Conservation (phyloP, 2,888 invertebrate species). For the Diarsia dahlii region DNA sequence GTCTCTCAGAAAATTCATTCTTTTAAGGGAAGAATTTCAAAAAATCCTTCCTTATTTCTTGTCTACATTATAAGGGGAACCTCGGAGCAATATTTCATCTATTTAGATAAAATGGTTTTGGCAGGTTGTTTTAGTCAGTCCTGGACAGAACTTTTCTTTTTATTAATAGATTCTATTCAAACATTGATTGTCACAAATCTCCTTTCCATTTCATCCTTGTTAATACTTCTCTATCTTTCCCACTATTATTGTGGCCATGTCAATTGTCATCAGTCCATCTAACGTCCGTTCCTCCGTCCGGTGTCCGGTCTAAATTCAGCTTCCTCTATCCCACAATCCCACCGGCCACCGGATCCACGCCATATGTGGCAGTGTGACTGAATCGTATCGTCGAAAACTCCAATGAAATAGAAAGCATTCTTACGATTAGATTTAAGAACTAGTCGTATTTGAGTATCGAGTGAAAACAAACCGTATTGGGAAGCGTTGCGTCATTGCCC, state of each 20-base stretch:
- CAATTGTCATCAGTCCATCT: constrained; percentile 19
- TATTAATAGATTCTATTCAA: too few species aligned
- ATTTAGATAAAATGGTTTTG: too few species aligned
- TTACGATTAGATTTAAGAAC: constrained; percentile 48
- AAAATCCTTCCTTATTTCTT: too few species aligned
- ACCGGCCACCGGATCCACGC: constrained; percentile 40
- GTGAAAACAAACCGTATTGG: constrained; percentile 59
- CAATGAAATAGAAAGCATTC: constrained; percentile 61
- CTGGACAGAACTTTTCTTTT: too few species aligned
- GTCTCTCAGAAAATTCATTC: too few species aligned
- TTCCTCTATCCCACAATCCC: constrained; percentile 23
- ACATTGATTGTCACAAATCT: not conserved
- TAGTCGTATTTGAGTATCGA: constrained; percentile 58
- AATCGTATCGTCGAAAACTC: constrained; percentile 40
- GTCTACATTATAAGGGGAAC: too few species aligned
- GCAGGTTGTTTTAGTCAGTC: too few species aligned
- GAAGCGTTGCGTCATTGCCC: constrained; percentile 51
- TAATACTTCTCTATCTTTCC: not conserved
- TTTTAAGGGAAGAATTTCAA: too few species aligned
- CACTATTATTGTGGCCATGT: constrained; percentile 14
- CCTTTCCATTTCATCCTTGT: not conserved
- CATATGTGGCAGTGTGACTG: constrained; percentile 32
- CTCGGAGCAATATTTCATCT: too few species aligned
- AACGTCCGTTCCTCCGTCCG: constrained; percentile 11
- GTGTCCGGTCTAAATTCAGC: constrained; percentile 31